Evolutionary conservation across 2,113 vertebrate species (phyloP).

Genomic region (Lophius piscatorius): DNA sequence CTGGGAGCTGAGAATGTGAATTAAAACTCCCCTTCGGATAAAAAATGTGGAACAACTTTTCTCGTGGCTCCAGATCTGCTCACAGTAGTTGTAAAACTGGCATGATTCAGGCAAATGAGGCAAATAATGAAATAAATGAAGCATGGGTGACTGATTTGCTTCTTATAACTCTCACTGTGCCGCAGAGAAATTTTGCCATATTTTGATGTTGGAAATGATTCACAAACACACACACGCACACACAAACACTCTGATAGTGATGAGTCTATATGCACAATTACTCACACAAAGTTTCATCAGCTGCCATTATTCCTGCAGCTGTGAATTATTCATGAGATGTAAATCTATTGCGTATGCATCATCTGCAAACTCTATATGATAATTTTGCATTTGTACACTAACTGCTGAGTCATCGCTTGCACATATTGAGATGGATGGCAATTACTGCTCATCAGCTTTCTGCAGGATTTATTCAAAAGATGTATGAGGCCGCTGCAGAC

Average conservation of each 20-base stretch:
- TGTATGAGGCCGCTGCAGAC: slow-evolving; percentile 7
- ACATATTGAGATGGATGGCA: slow-evolving; percentile 49
- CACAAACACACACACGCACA: slow-evolving; percentile 1
- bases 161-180: slow-evolving; percentile 54
- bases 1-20: slow-evolving; percentile 76
- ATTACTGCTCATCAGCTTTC: slow-evolving; percentile 41
- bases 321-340: slow-evolving; percentile 52
- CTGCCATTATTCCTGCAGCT: slow-evolving; percentile 19
- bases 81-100: slow-evolving; percentile 64
- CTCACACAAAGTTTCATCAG: slow-evolving; percentile 38
- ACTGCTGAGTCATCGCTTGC: slow-evolving; percentile 35
- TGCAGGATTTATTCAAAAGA: slow-evolving; percentile 30
- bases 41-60: slow-evolving; percentile 66
- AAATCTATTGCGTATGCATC: slow-evolving; percentile 25
- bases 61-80: slow-evolving; percentile 80
- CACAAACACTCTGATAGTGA: slow-evolving; percentile 14
- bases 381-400: slow-evolving; percentile 40
- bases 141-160: slow-evolving; percentile 72
- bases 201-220: slow-evolving; percentile 38
- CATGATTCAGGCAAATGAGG: slow-evolving; percentile 64
- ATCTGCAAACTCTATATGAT: slow-evolving; percentile 28
- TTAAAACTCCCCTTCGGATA: slow-evolving; percentile 76
- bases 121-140: slow-evolving; percentile 20
- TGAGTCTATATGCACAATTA: slow-evolving; percentile 39
- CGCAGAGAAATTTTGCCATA: slow-evolving; percentile 53